These are phyloP conservation scores for Pristionchus japonicus DNA, from an alignment of 2,888 invertebrate genomes.

Conservation along the genomic window DNA sequence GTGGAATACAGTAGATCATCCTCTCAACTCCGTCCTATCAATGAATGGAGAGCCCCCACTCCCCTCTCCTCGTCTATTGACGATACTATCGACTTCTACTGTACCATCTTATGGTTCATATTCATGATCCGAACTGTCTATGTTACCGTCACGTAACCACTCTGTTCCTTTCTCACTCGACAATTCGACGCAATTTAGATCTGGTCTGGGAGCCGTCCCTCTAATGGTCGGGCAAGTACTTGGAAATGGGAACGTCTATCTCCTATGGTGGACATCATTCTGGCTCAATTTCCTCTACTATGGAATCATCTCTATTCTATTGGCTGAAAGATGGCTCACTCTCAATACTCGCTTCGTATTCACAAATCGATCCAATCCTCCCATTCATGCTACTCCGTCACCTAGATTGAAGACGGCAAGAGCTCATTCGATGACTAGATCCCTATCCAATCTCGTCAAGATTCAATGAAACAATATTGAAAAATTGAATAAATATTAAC, in stretches of 20 bases:
- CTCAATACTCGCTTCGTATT: slow-evolving; percentile 53
- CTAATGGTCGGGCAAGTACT: slow-evolving; percentile 27
- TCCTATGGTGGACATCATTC: slow-evolving; percentile 56
- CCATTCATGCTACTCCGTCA: not conserved
- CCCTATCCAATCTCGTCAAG: slow-evolving; percentile 12
- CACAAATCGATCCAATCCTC: not conserved
- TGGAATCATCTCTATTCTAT: slow-evolving; percentile 52
- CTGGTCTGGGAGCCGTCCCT: slow-evolving; percentile 18
- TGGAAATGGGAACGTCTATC: slow-evolving; percentile 26
- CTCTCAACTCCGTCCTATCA: slow-evolving; percentile 29
- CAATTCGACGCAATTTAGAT: not conserved
- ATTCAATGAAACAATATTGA: slow-evolving; percentile 28
- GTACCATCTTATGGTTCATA: slow-evolving; percentile 57
- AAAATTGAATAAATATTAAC: slow-evolving; percentile 54
- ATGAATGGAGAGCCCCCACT: slow-evolving; percentile 51
- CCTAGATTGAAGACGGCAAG: slow-evolving; percentile 23
- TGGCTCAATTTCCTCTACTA: slow-evolving; percentile 64
- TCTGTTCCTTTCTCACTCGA: not conserved
- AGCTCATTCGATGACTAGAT: not conserved
- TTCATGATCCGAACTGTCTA: slow-evolving; percentile 52
- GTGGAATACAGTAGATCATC: slow-evolving; percentile 43
- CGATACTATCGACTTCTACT: slow-evolving; percentile 58
- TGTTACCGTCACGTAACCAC: slow-evolving; percentile 14
- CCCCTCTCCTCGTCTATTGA: slow-evolving; percentile 53
- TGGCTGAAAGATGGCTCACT: slow-evolving; percentile 57